A percentile compares a stretch with the other conserved stretches of the same genome.
Conservation (phyloP, 2,113 vertebrate species). For the Mormyrus lacerda region DNA sequence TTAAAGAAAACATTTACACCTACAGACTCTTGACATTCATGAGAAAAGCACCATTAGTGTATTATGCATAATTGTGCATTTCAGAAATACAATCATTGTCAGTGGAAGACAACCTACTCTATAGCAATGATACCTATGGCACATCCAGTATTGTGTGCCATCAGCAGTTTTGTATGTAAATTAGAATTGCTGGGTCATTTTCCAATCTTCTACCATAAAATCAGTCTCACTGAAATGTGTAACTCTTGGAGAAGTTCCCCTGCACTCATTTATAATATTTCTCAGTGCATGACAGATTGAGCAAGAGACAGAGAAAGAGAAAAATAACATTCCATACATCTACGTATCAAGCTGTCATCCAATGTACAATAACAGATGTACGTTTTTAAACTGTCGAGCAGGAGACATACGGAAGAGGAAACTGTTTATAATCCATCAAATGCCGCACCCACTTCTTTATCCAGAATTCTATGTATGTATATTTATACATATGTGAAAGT, state of each 20-base stretch:
- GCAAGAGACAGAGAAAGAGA: slow-evolving; percentile 28
- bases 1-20: slow-evolving; percentile 77
- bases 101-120: slow-evolving; percentile 80
- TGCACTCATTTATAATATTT: slow-evolving; percentile 36
- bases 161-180: slow-evolving; percentile 99
- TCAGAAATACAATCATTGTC: slow-evolving; percentile 79
- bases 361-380: slow-evolving; percentile 44
- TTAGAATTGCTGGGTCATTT: slow-evolving; percentile 84
- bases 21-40: slow-evolving; percentile 85
- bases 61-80: slow-evolving; percentile 94
- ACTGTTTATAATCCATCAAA: slow-evolving; percentile 18
- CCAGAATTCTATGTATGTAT: background rate
- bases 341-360: slow-evolving; percentile 50
- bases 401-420: slow-evolving; percentile 7
- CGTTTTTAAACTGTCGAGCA: slow-evolving; percentile 23
- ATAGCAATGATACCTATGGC: slow-evolving; percentile 74
- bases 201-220: slow-evolving; percentile 86
- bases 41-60: slow-evolving; percentile 86
- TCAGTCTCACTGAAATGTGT: slow-evolving; percentile 68
- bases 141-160: slow-evolving; percentile 79
- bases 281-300: slow-evolving; percentile 39
- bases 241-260: slow-evolving; percentile 47
- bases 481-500: background rate
- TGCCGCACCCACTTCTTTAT: background rate
- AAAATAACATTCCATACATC: slow-evolving; percentile 36